Percentiles rank a stretch among this genome's conserved stretches.
These are phyloP conservation scores for Chloromyia formosa DNA, from an alignment of 2,888 invertebrate species.

Conservation along the genomic window DNA sequence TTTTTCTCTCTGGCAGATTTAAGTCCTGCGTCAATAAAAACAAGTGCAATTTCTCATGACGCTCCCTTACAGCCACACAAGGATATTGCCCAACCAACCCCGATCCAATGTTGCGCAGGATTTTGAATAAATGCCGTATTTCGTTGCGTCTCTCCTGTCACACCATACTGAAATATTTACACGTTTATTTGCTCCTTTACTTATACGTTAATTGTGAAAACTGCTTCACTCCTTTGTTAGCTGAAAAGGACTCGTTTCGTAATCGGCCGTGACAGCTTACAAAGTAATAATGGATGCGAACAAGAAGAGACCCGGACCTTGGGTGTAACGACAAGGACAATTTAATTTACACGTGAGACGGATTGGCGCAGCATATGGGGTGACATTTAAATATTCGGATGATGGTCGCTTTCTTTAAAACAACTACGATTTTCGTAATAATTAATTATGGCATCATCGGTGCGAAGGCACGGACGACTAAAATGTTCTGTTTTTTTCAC, in stretches of 20 bases:
- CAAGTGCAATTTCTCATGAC: conserved; percentile 39
- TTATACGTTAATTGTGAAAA: conserved; percentile 42
- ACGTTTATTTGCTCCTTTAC: conserved; percentile 39
- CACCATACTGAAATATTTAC: conserved; percentile 34
- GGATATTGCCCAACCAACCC: neutral
- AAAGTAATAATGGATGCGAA: conserved; percentile 27
- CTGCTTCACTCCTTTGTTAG: conserved; percentile 20
- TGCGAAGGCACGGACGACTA: neutral
- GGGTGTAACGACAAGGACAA: conserved; percentile 19
- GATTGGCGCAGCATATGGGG: conserved; percentile 18
- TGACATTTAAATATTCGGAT: conserved; percentile 8
- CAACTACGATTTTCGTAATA: conserved; percentile 6
- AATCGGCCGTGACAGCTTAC: conserved; percentile 43
- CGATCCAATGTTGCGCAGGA: neutral
- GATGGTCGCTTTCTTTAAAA: neutral
- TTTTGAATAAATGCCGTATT: conserved; percentile 16
- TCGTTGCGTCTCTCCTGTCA: neutral
- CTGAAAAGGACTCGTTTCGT: conserved; percentile 25
- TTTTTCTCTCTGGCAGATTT: conserved; percentile 20
- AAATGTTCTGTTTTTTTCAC: neutral
- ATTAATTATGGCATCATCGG: conserved; percentile 31
- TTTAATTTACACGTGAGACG: conserved; percentile 5
- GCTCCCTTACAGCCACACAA: neutral
- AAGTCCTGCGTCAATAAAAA: conserved; percentile 38
- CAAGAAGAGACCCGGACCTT: neutral